These are phyloP conservation scores for Hemicordylus capensis DNA, from an alignment of 2,113 vertebrate species.

Conservation along the genomic window DNA sequence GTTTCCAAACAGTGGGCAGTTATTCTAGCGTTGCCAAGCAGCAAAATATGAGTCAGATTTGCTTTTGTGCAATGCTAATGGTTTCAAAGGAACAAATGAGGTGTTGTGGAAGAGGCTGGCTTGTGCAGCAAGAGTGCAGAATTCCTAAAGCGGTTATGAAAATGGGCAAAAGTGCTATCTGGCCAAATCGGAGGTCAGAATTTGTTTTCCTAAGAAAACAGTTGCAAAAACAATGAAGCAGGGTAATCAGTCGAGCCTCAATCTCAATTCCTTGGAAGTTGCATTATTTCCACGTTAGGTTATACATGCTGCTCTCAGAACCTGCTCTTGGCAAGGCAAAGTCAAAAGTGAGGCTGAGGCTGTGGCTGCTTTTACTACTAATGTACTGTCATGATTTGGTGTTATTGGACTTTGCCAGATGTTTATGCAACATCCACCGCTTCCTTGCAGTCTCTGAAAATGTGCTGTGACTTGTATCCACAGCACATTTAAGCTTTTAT, in stretches of 20 bases:
- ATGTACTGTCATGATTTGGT: neutral
- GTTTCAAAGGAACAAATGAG: conserved; percentile 12
- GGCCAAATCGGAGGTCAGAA: neutral
- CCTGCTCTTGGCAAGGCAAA: neutral
- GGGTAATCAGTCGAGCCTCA: neutral
- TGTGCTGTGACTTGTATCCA: conserved; percentile 31
- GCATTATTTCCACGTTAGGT: neutral
- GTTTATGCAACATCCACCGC: conserved; percentile 36
- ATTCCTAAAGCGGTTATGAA: neutral
- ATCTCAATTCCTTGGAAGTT: conserved; percentile 16
- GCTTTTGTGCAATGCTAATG: neutral
- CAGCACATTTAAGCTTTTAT: conserved; percentile 15
- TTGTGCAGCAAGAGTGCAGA: accelerated
- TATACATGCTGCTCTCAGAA: neutral
- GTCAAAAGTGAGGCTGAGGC: neutral
- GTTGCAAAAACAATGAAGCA: neutral
- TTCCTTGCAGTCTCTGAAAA: conserved; percentile 33
- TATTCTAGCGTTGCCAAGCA: neutral
- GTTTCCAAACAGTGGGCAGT: accelerated
- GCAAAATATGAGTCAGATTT: conserved; percentile 14
- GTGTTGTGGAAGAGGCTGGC: neutral
- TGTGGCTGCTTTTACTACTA: neutral
- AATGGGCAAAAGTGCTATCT: neutral
- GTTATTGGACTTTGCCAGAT: conserved; percentile 11
- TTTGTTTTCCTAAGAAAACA: neutral